phyloP scores from a whole-genome alignment of 2,113 vertebrate species.

The Cardinalis cardinalis region DNA sequence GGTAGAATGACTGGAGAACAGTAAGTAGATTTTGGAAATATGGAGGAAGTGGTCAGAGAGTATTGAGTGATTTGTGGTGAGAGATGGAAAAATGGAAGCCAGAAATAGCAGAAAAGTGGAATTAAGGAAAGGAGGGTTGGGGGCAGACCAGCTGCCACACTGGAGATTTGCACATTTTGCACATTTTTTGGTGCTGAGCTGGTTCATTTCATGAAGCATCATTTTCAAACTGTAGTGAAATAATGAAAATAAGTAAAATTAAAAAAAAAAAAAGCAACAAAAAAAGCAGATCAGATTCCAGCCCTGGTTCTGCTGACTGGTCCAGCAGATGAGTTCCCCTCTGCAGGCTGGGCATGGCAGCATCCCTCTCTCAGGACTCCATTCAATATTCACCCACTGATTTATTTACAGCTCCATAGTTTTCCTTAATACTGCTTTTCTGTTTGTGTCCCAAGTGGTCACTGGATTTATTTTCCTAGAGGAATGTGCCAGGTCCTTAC shows the following conservation, averaged over 20 bases:
- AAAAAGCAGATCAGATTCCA: neutral
- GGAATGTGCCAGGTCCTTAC: neutral
- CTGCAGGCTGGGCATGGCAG: neutral
- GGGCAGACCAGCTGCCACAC: neutral
- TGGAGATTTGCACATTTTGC: neutral
- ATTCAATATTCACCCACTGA: neutral
- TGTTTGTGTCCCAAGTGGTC: neutral
- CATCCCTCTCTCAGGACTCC: neutral
- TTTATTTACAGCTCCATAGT: neutral
- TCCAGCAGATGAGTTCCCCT: neutral
- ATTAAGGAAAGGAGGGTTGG: neutral
- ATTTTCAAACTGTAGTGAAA: neutral
- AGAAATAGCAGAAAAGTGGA: neutral
- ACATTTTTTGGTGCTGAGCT: neutral
- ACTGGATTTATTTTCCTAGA: neutral
- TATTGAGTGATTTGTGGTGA: neutral
- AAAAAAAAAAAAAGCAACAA: too few species aligned
- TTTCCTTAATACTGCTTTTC: neutral
- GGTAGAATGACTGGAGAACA: neutral
- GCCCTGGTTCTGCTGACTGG: neutral
- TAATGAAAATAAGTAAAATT: neutral
- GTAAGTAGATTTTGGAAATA: neutral
- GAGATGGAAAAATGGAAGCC: neutral
- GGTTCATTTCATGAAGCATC: neutral
- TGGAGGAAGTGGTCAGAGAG: fast-evolving